Base-by-base conservation (phyloP, 2,113 vertebrate genomes). In the Rhea pennata region DNA sequence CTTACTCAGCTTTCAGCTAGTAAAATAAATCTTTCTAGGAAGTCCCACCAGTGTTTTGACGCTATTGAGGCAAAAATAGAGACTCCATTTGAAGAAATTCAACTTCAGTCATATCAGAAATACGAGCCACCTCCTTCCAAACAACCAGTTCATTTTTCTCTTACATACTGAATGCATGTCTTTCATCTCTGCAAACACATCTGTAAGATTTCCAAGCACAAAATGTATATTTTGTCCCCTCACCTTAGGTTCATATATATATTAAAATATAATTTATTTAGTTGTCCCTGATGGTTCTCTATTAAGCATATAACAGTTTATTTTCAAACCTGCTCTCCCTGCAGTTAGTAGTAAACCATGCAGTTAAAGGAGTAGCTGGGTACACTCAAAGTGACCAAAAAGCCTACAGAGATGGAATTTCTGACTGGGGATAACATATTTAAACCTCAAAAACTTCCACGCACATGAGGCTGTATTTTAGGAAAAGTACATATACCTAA, bases 1-100 rank as follows among this genome's bases (percentile, higher is more conserved):
- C 66, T 80, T 93, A 79, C 73, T 96, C 88, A 86, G 79, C 73
- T 93, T 94, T 95, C 82, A 89, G 59, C 21, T 64, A 87, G 79
- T 48, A 74, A 92, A 96, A 95, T 69, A 78, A 81, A 93, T 80
- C 79, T 66, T 67, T 65, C 20, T 50, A 84, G 39, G 77, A 84
- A 91, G 74, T 87, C 70, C 53, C 73, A 93, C 62, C 66, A 76
- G 62, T 20, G 29, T 81, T 92, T 90, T 87, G 44, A 81, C 72
- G 58, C 31, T 93, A 72, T 72, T 53, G 50, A 96, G 58, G 66
- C 50, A 96, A 94, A 97, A 95, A 70, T 31, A 92, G 66, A 53
- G 53, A 72, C 5, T 72, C 48, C 92, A 58, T 84, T 93, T 87
- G 77, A 95, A 96, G 88, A 93, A 90, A 92, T 44, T 87, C 22